A percentile compares a stretch with the other conserved stretches of the same genome.
phyloP scores from a whole-genome alignment of 1,140 invertebrate species.

The Philopotamus ludificatus region DNA sequence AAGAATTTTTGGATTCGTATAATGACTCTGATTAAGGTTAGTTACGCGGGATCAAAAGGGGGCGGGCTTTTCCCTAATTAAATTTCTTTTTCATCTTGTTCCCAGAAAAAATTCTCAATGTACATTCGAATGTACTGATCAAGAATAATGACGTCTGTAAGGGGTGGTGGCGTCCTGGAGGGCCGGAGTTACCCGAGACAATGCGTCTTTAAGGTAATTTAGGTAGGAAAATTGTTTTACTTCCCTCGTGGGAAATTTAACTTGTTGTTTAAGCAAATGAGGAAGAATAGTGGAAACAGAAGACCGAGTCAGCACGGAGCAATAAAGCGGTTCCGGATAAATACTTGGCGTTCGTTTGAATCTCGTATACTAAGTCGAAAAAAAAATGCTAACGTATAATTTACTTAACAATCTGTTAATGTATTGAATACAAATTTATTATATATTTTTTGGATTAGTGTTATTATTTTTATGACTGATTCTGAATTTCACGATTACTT shows the following conservation, averaged over 20 bases:
- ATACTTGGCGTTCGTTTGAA: not conserved
- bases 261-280: slow-evolving; percentile 22
- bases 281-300: slow-evolving; percentile 25
- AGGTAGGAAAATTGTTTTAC: slow-evolving; percentile 25
- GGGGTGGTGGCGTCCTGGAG: not conserved
- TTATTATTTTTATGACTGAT: too few species aligned
- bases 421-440: too few species aligned
- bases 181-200: slow-evolving; percentile 4
- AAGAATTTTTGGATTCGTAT: not conserved
- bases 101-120: too few species aligned
- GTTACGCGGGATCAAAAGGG: not conserved
- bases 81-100: too few species aligned
- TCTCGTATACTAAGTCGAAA: too few species aligned
- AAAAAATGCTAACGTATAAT: too few species aligned
- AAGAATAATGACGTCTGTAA: not conserved
- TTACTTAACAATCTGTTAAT: too few species aligned
- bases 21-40: not conserved
- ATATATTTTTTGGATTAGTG: too few species aligned
- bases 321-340: slow-evolving; percentile 8
- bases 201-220: slow-evolving; percentile 28
- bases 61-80: too few species aligned
- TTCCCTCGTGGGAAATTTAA: slow-evolving; percentile 25
- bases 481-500: too few species aligned
- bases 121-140: not conserved
- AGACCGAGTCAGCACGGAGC: slow-evolving; percentile 1